A percentile compares a stretch with the other conserved stretches of the same genome.
These are phyloP conservation scores for Siderastrea radians DNA, from an alignment of 92 coral and sea anemone genomes.

Conservation along the genomic window DNA sequence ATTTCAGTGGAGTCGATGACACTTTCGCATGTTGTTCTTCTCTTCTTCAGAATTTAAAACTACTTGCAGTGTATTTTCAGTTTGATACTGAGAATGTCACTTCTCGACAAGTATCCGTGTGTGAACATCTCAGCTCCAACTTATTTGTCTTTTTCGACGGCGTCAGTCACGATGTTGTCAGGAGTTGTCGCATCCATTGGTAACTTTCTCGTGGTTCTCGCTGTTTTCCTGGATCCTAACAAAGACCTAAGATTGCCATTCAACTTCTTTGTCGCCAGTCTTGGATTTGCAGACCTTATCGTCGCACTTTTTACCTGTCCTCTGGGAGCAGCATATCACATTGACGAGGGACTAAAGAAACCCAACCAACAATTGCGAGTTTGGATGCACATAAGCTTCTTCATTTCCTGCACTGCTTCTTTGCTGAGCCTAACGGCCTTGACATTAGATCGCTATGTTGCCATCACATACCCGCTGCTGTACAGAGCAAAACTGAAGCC, in stretches of 20 bases:
- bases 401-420: conserved; percentile 83
- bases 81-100: conserved; percentile 1
- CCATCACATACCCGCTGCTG: conserved; percentile 65
- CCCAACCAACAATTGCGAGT: background rate
- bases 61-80: too few species aligned
- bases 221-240: conserved; percentile 10
- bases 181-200: too few species aligned
- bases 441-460: conserved; percentile 79
- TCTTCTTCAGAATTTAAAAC: too few species aligned
- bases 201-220: too few species aligned
- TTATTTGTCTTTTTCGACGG: conserved; percentile 2
- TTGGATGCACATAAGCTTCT: conserved; percentile 56
- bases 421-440: conserved; percentile 74
- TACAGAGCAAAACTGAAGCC: conserved; percentile 62
- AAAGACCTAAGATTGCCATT: conserved; percentile 85
- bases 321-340: conserved; percentile 66
- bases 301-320: conserved; percentile 88
- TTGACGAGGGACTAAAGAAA: conserved; percentile 70
- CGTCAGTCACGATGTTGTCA: too few species aligned
- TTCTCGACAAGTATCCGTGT: conserved; percentile 63
- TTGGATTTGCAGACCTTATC: conserved; percentile 87
- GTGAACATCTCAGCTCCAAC: conserved; percentile 64
- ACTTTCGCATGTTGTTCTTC: too few species aligned
- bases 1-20: too few species aligned
- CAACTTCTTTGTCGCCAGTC: conserved; percentile 81